Percentiles rank a stretch among this genome's conserved stretches.
phyloP scores from a whole-genome alignment of 2,113 vertebrate species.

The Crypturellus undulatus region DNA sequence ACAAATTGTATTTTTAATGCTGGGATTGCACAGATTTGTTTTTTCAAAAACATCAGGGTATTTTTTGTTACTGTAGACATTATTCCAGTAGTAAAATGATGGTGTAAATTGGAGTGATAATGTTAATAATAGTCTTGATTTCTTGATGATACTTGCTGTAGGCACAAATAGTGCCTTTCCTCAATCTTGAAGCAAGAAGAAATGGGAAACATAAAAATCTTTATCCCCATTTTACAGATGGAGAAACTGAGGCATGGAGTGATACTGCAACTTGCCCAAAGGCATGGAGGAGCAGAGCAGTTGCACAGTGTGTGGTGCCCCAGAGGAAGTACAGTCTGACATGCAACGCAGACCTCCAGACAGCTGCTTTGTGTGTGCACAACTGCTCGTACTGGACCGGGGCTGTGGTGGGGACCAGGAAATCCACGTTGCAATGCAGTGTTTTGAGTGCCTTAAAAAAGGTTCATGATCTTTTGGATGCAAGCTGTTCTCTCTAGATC shows the following conservation, averaged over 20 bases:
- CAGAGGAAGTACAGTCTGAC: background rate
- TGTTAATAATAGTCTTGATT: background rate
- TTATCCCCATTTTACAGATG: background rate
- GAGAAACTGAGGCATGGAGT: background rate
- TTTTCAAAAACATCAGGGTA: background rate
- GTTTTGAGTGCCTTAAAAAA: background rate
- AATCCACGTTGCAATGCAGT: fast-evolving
- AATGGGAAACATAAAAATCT: background rate
- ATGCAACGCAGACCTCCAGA: background rate
- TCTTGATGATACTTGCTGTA: background rate
- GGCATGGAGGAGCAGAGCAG: background rate
- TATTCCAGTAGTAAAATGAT: background rate
- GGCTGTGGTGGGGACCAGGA: background rate
- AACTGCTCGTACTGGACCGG: background rate
- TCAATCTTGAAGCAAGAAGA: background rate
- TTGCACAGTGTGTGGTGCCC: fast-evolving
- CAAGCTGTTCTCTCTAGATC: background rate
- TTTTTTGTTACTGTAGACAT: background rate
- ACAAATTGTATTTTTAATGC: background rate
- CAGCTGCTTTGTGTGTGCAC: fast-evolving
- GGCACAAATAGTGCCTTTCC: background rate
- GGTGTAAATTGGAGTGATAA: background rate
- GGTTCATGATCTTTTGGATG: too few relatives aligned
- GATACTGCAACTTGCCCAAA: background rate
- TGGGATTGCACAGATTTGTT: background rate